phyloP scores from a whole-genome alignment of 1,140 invertebrate species.

The Caerostris darwini region DNA sequence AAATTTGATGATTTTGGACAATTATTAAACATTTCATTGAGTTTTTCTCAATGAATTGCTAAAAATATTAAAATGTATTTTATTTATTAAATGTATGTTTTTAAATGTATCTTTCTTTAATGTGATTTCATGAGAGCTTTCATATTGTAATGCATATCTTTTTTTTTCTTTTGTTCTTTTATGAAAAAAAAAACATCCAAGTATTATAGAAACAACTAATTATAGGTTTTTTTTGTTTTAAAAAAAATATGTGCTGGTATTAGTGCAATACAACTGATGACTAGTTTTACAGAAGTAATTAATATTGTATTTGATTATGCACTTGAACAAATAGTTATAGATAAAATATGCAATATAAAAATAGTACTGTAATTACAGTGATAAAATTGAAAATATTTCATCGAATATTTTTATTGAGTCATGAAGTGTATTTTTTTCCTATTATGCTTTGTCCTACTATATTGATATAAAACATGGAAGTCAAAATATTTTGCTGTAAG shows the following conservation, averaged over 20 bases:
- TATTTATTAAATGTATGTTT: neutral
- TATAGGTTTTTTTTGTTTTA: no score
- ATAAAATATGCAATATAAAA: neutral
- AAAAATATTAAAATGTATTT: neutral
- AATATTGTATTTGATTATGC: no score
- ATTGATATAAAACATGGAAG: neutral
- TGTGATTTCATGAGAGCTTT: conserved; percentile 23
- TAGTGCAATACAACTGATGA: neutral
- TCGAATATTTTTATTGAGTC: neutral
- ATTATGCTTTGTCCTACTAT: neutral
- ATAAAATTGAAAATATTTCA: neutral
- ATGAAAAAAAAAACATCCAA: no score
- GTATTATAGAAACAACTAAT: no score
- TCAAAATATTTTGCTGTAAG: neutral
- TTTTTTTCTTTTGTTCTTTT: neutral
- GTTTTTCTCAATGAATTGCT: no score
- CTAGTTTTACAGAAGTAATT: neutral
- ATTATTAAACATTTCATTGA: no score
- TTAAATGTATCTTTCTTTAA: conserved; percentile 3
- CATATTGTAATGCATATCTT: neutral
- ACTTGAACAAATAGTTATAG: neutral
- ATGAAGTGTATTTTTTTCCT: neutral
- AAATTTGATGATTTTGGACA: no score
- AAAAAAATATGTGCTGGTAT: neutral
- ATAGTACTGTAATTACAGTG: no score